Percentiles rank a stretch among this genome's conserved stretches.
Evolutionary conservation across 2,888 invertebrate genomes (phyloP).

Genomic region (Fragum fragum): DNA sequence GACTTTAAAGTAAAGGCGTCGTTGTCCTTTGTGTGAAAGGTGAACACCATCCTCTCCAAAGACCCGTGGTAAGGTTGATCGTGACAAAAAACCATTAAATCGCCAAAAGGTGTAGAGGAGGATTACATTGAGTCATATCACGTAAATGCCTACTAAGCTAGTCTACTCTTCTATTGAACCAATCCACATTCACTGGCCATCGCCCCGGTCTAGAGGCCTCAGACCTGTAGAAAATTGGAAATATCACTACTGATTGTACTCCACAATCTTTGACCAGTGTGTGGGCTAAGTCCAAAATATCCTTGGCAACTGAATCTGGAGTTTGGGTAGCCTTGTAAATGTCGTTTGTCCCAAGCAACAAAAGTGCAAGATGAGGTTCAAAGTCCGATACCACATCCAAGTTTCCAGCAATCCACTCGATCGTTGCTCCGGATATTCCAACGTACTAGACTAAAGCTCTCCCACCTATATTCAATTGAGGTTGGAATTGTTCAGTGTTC

Average conservation of each 20-base stretch:
- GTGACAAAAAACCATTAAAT: neutral
- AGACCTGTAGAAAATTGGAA: neutral
- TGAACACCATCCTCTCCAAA: conserved; percentile 4
- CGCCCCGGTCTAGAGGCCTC: neutral
- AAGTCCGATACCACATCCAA: conserved; percentile 10
- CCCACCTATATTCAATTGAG: neutral
- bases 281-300: neutral
- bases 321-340: neutral
- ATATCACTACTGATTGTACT: neutral
- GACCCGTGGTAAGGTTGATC: neutral
- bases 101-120: neutral
- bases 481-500: neutral
- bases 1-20: neutral
- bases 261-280: neutral
- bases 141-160: neutral
- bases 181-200: conserved; percentile 1
- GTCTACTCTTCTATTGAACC: conserved; percentile 7
- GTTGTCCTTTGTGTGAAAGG: neutral
- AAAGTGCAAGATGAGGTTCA: conserved; percentile 2
- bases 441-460: neutral
- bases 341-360: conserved; percentile 18
- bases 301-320: neutral
- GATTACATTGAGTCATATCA: neutral
- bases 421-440: conserved; percentile 2
- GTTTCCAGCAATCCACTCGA: neutral